Evolutionary conservation across 2,113 vertebrate genomes (phyloP).

Genomic region (Plecotus auritus): DNA sequence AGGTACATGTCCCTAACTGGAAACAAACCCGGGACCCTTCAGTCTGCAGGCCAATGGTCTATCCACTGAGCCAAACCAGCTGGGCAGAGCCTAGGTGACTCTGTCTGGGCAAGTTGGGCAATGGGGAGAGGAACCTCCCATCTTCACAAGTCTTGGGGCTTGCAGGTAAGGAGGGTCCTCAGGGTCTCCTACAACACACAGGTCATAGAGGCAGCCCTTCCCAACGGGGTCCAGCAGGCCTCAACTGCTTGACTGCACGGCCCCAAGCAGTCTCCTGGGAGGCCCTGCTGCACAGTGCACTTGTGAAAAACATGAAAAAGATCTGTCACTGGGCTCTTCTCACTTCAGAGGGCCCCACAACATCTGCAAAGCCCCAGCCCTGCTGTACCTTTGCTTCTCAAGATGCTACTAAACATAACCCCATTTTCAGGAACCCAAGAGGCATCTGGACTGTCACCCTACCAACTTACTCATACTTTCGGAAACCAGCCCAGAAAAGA

Average conservation of each 20-base stretch:
- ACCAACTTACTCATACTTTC: constrained; percentile 16
- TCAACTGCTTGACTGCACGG: background rate
- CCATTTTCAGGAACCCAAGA: constrained; percentile 47
- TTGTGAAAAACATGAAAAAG: constrained; percentile 51
- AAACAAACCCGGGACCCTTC: too few species aligned
- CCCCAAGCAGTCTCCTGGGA: background rate
- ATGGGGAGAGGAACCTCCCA: background rate
- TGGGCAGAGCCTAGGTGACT: background rate
- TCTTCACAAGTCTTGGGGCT: background rate
- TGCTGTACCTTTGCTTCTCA: background rate
- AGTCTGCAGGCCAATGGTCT: too few species aligned
- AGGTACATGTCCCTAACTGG: too few species aligned
- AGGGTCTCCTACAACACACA: background rate
- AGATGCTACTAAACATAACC: constrained; percentile 58
- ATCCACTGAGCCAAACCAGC: too few species aligned
- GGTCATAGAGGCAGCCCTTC: background rate
- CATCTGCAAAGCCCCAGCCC: constrained; percentile 27
- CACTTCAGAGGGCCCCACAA: background rate
- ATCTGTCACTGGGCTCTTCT: background rate
- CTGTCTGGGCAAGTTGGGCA: background rate
- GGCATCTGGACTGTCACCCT: constrained; percentile 48
- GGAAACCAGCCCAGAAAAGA: constrained; percentile 42
- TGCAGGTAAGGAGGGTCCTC: background rate
- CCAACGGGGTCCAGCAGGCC: background rate
- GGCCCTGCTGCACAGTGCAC: background rate